Conservation (phyloP, 2,888 invertebrate species). For the Metopia argyrocephala region DNA sequence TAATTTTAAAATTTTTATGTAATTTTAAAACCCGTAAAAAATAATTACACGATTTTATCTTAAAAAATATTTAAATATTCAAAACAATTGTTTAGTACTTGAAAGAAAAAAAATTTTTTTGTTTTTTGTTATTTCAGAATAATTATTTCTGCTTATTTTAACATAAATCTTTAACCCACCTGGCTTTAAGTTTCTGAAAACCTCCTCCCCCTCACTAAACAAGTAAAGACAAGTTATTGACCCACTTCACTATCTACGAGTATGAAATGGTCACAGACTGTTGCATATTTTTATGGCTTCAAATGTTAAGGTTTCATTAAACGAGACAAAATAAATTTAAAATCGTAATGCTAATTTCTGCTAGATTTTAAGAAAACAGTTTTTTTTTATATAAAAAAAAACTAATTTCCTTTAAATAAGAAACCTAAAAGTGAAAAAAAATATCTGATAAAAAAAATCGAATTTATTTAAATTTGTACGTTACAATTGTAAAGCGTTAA, state of each 20-base stretch:
- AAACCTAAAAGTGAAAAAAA: constrained; percentile 22
- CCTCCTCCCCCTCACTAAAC: constrained; percentile 30
- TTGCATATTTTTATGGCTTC: constrained; percentile 42
- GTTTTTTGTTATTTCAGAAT: background rate
- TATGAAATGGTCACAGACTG: constrained; percentile 57
- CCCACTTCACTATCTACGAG: constrained; percentile 42
- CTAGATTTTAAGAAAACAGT: constrained; percentile 33
- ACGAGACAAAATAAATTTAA: constrained; percentile 17
- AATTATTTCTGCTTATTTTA: constrained; percentile 1
- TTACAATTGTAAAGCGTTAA: constrained; percentile 61
- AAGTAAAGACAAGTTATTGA: constrained; percentile 26
- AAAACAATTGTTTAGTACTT: background rate
- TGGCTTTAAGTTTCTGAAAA: constrained; percentile 12
- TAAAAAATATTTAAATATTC: background rate
- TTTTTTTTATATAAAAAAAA: no score
- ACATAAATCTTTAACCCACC: constrained; percentile 24
- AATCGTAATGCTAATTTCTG: constrained; percentile 57
- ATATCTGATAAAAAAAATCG: constrained; percentile 18
- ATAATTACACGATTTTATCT: no score
- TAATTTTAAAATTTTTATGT: no score
- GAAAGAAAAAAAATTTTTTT: background rate
- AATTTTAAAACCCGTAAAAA: no score
- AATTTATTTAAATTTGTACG: constrained; percentile 65
- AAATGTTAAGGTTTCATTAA: background rate
- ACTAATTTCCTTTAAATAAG: constrained; percentile 49